phyloP scores from a whole-genome alignment of 2,888 invertebrate genomes.

The Meloe dianella region DNA sequence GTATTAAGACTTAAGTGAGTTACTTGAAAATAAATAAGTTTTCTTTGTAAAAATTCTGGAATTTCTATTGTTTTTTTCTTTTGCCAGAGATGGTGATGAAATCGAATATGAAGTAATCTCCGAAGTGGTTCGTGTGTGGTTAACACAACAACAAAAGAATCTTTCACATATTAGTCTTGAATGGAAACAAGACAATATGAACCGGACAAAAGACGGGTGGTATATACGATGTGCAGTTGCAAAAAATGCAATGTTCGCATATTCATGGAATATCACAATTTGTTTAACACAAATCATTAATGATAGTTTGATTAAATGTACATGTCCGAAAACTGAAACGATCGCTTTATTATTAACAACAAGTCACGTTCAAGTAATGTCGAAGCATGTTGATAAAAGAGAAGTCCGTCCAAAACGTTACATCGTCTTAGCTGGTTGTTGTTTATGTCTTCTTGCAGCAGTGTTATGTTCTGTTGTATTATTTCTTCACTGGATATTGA shows the following conservation, averaged over 20 bases:
- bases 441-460: constrained; percentile 62
- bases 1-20: constrained; percentile 70
- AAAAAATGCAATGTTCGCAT: constrained; percentile 61
- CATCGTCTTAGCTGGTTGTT: constrained; percentile 63
- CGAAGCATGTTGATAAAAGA: constrained; percentile 37
- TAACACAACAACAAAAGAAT: constrained; percentile 27
- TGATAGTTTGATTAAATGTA: constrained; percentile 65
- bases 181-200: constrained; percentile 60
- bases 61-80: neutral
- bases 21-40: neutral
- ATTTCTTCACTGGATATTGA: constrained; percentile 61
- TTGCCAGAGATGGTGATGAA: constrained; percentile 68
- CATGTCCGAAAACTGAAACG: constrained; percentile 68
- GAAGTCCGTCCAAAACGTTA: constrained; percentile 46
- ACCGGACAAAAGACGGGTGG: constrained; percentile 58
- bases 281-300: constrained; percentile 63
- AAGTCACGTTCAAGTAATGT: constrained; percentile 59
- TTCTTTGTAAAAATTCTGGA: neutral
- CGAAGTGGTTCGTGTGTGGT: constrained; percentile 60
- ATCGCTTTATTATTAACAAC: constrained; percentile 69
- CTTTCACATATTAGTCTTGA: constrained; percentile 56
- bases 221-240: constrained; percentile 61
- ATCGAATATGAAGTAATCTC: constrained; percentile 72
- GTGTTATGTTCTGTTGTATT: constrained; percentile 61
- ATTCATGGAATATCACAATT: constrained; percentile 68